Base-by-base conservation (phyloP, 64 coral and sea anemone species). In the Trachythela sp. region DNA sequence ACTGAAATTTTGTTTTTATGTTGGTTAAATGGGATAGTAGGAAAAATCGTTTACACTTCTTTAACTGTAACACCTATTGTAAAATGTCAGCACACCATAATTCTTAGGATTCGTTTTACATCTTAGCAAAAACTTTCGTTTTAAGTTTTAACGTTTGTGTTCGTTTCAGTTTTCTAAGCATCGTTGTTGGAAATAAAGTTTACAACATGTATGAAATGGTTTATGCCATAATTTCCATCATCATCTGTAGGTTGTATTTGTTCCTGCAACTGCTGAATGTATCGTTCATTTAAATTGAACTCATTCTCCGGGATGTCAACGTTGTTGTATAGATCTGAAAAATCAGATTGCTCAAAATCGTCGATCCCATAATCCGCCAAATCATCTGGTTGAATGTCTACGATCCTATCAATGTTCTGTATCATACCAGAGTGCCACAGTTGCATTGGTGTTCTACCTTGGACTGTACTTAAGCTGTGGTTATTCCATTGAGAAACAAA, bases 401-500 rank as follows among this genome's bases (percentile, higher is more conserved):
- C 75, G 3, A 80, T 36, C 13, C 2, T 17, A 35, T 37, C 20
- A 80, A 29, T 22, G 37, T 80, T 80, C 34, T 80, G 75, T 30
- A 80, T 80, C 75, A 80, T 80, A 39, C 75, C 75, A 80, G 37
- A 35, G 37, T 80, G 32, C 75, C 75, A 80, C 15, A 80, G 34
- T 38, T 80, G 75, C 75, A 80, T 80, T 9, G 75, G 75, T 15
- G 32, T 37, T 80, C 75, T 80, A 34, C 75, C 38, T 29, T 80
- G 33, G 6, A 80, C 33, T 80, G 75, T 80, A 30, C 75, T 80
- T 80, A 80, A 80, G 33, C 75, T 29, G 31, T 80, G 75, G 75
- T 80, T 80, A 80, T 80, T 80, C 75, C 75, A 80, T 39, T 80
- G 75, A 80, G 75, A 35, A 80, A 80, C 75, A 80, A 80, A 80